Conservation (phyloP, 2,797 vertebrate species). For the Mionectes olivaceus region DNA sequence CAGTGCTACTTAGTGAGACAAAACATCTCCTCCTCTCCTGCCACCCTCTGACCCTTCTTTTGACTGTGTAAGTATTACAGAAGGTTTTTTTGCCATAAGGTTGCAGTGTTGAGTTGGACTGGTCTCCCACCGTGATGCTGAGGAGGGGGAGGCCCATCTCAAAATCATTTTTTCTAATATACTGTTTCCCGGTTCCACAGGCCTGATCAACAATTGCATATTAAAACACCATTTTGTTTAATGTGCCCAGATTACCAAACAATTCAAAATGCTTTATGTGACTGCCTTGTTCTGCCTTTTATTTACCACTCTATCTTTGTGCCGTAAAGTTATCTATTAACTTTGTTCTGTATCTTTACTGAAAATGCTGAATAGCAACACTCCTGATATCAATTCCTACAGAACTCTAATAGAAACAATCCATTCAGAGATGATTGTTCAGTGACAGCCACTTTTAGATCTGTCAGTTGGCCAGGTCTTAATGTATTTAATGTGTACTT, state of each 20-base stretch:
- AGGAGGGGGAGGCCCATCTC: not conserved
- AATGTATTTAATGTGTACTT: constrained; percentile 65
- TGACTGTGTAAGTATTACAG: not conserved
- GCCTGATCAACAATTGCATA: not conserved
- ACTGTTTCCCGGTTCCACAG: not conserved
- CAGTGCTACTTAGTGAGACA: not conserved
- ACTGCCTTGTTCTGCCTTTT: not conserved
- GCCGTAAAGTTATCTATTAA: constrained; percentile 65
- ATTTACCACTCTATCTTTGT: constrained; percentile 33
- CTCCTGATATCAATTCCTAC: constrained; percentile 40
- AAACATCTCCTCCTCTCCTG: constrained; percentile 17
- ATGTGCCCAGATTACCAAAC: constrained; percentile 9
- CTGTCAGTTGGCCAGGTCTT: constrained; percentile 59
- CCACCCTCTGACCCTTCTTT: not conserved
- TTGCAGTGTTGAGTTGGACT: not conserved
- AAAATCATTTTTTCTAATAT: not conserved
- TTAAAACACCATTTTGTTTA: not conserved
- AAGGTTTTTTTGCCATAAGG: not conserved
- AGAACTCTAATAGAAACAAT: constrained; percentile 35
- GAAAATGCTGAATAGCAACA: constrained; percentile 56
- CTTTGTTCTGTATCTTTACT: constrained; percentile 30
- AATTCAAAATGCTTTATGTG: constrained; percentile 17
- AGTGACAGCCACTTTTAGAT: constrained; percentile 31
- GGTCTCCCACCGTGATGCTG: not conserved
- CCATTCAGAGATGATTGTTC: constrained; percentile 19